Conservation (phyloP, 2,113 vertebrate species). For the Nycticorax nycticorax region DNA sequence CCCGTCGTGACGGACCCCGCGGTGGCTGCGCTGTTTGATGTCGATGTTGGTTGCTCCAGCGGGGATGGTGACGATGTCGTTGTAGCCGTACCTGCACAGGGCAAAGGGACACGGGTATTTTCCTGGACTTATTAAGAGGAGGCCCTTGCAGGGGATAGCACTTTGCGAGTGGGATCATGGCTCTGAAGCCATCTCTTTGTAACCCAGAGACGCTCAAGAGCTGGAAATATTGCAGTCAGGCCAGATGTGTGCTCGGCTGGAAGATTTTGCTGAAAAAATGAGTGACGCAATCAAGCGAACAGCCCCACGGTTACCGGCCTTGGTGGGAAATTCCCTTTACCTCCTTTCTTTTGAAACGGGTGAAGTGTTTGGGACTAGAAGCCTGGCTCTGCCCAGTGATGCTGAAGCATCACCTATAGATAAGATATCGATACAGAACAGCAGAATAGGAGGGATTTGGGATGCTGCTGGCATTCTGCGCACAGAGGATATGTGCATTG, state of each 20-base stretch:
- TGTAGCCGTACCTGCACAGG: conserved; percentile 87
- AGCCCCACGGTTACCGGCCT: not conserved
- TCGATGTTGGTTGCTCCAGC: conserved; percentile 93
- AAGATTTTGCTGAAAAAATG: not conserved
- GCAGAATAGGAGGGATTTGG: not conserved
- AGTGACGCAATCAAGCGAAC: not conserved
- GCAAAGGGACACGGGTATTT: not conserved
- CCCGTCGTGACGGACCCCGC: conserved; percentile 87
- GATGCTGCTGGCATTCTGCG: accelerated
- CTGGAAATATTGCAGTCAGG: not conserved
- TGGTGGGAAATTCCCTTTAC: not conserved
- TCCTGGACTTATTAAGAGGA: not conserved
- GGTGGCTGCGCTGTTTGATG: conserved; percentile 91
- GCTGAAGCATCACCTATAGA: not conserved
- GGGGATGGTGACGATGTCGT: conserved; percentile 92
- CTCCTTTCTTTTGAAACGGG: not conserved
- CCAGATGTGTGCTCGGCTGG: not conserved
- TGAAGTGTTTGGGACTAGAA: not conserved
- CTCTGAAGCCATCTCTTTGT: not conserved
- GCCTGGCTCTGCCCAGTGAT: not conserved
- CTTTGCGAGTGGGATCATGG: accelerated
- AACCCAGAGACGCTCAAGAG: not conserved
- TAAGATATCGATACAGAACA: not conserved
- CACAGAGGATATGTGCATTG: accelerated
- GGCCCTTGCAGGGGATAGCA: accelerated